Base-by-base conservation (phyloP, 2,113 vertebrate genomes). In the Perca flavescens region DNA sequence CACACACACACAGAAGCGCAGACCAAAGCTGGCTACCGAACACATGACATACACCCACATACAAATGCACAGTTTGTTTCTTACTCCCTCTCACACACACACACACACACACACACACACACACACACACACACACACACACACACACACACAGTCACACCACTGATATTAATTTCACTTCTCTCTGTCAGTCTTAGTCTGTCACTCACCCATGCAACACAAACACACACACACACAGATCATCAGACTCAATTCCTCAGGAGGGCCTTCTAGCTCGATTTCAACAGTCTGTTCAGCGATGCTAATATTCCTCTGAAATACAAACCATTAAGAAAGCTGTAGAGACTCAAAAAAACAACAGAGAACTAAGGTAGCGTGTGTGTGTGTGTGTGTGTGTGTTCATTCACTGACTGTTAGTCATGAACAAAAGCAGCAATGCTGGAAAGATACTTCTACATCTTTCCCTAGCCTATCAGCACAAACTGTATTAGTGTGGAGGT, bases 221-320 rank as follows among this genome's bases (percentile, higher is more conserved):
- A 21, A 56, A 74, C 6, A 46, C 28, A 47, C 43, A 79, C 22
- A 40, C 11, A 76, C 3, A 47, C 19, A 19, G 17, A 65, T 53
- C 54, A 31, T 52, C 43, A 74, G 36, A 63, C 56, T 77, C 17
- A 67, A 14, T 62, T 71, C 43, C 72, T 75, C 77, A 68, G 36
- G 68, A 84, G 86, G 57, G 62, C 64, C 68, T 61, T 89, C 43
- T 49, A 58, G 68, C 77, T 80, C 2, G 1, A 34, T 83, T 86
- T 79, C 5, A 2, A 71, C 77, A 78, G 77, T 79, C 72, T 89
- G 88, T 73, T 90, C 68, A 80, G 52, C 3, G 49, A 83, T 66
- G 52, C 65, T 72, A 82, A 74, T 88, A 83, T 56, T 84, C 57
- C 74, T 82, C 71, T 81, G 64, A 80, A n/a, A 52, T 71, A 58